Evolutionary conservation across 37 sponge, comb jelly and placozoan species (phyloP).

Genomic region (Cliona cf. orientalis): DNA sequence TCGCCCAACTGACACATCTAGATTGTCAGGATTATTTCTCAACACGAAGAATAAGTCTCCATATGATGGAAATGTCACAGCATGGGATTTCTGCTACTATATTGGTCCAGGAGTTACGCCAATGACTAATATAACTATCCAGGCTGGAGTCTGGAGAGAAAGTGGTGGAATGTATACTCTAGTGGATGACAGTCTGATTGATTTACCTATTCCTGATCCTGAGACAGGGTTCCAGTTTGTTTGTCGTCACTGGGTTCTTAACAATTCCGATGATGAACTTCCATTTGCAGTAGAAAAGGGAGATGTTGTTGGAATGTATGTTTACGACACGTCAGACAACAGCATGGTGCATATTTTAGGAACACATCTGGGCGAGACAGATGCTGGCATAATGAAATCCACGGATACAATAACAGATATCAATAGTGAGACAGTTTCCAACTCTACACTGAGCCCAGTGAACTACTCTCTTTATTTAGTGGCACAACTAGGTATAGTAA

Average conservation of each 20-base stretch:
- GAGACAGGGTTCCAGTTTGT: neutral
- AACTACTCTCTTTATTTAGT: too few relatives aligned
- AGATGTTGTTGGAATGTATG: conserved; percentile 5
- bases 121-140: neutral
- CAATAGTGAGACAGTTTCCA: too few relatives aligned
- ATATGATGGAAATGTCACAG: neutral
- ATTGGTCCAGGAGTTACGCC: neutral
- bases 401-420: too few relatives aligned
- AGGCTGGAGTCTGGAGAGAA: conserved; percentile 25
- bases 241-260: neutral
- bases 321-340: neutral
- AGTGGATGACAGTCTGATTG: neutral
- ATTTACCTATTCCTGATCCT: neutral
- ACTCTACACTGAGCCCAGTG: too few relatives aligned
- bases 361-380: too few relatives aligned
- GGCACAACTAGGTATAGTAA: too few relatives aligned
- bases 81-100: neutral
- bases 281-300: neutral
- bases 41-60: neutral
- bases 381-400: too few relatives aligned
- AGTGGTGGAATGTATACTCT: neutral
- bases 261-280: neutral
- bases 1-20: neutral
- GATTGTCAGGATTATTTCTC: neutral
- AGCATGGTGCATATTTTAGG: neutral